Evolutionary conservation across 2,113 vertebrate genomes (phyloP).

Genomic region (Trogon melanurus): DNA sequence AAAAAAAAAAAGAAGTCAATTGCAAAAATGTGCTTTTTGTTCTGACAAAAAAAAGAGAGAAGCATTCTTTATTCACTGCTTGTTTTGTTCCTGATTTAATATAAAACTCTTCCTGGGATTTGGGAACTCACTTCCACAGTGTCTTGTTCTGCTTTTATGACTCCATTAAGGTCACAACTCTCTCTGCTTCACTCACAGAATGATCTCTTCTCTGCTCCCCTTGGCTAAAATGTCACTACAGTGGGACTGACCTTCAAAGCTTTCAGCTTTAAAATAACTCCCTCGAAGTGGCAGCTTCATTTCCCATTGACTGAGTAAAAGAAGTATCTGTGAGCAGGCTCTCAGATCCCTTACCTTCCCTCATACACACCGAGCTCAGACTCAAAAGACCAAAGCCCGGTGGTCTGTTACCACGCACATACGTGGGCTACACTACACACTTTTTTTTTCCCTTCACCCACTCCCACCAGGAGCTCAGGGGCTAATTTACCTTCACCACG

Average conservation of each 20-base stretch:
- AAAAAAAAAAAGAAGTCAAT: background rate
- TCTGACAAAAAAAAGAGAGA: background rate
- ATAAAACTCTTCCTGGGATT: background rate
- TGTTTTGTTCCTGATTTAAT: background rate
- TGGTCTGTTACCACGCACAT: background rate
- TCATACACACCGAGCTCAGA: background rate
- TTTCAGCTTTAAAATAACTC: constrained; percentile 49
- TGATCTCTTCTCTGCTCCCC: background rate
- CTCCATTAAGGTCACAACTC: constrained; percentile 34
- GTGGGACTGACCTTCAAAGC: constrained; percentile 53
- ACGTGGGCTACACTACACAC: background rate
- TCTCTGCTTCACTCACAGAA: background rate
- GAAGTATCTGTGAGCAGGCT: background rate
- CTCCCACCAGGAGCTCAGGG: background rate
- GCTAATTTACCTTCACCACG: background rate
- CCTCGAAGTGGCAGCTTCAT: constrained; percentile 15
- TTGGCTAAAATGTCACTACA: constrained; percentile 40
- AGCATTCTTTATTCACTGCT: background rate
- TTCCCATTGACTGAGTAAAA: constrained; percentile 13
- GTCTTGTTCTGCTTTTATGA: constrained; percentile 1
- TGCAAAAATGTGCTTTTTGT: background rate
- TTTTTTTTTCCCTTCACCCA: background rate
- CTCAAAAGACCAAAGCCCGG: background rate
- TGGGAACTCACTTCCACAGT: background rate
- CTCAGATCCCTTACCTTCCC: background rate